phyloP scores from a whole-genome alignment of 2,888 invertebrate species.

The Mamestra brassicae region DNA sequence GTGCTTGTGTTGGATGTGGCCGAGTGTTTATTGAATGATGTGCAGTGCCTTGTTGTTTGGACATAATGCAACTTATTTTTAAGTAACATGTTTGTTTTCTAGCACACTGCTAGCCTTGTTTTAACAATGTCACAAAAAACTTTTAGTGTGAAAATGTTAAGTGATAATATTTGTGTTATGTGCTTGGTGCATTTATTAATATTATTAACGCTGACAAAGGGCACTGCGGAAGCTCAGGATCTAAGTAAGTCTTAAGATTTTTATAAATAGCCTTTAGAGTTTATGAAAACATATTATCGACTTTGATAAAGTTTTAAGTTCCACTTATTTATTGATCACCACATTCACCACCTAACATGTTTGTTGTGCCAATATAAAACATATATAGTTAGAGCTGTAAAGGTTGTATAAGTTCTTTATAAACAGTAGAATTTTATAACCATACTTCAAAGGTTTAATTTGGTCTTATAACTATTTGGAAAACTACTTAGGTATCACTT shows the following conservation, averaged over 20 bases:
- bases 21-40: conserved; percentile 67
- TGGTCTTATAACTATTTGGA: neutral
- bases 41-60: conserved; percentile 75
- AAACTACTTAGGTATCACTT: neutral
- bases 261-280: neutral
- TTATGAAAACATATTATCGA: neutral
- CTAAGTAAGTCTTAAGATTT: conserved; percentile 78
- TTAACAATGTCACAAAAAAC: conserved; percentile 72
- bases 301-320: neutral
- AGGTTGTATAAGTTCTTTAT: neutral
- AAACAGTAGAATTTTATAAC: neutral
- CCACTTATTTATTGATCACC: conserved; percentile 15
- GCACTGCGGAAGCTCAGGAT: conserved; percentile 79
- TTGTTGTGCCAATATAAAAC: conserved; percentile 13
- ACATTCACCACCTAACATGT: neutral
- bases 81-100: conserved; percentile 61
- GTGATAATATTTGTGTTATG: conserved; percentile 80
- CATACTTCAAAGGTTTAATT: neutral
- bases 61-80: conserved; percentile 67
- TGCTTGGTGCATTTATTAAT: conserved; percentile 82
- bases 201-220: conserved; percentile 85
- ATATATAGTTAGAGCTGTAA: neutral
- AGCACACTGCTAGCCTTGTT: conserved; percentile 54
- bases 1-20: conserved; percentile 35
- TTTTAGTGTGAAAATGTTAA: conserved; percentile 81